These are phyloP conservation scores for Ectemnius cavifrons DNA, from an alignment of 2,888 invertebrate species.

Conservation along the genomic window DNA sequence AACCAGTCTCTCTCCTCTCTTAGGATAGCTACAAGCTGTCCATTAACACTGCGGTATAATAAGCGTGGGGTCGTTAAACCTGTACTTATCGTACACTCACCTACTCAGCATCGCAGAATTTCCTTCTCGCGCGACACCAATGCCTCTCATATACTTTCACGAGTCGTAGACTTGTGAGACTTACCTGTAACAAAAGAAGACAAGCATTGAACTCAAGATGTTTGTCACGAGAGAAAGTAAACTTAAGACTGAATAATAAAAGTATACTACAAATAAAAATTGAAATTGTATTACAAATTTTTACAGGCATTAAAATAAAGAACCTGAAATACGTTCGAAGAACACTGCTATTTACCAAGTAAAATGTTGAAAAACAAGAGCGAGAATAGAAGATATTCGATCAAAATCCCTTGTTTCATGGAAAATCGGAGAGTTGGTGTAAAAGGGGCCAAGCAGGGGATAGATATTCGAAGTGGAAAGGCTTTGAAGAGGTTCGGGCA, in stretches of 20 bases:
- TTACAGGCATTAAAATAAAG: neutral
- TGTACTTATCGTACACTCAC: constrained; percentile 33
- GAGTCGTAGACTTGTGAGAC: constrained; percentile 14
- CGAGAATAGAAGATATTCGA: no score
- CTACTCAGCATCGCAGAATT: constrained; percentile 19
- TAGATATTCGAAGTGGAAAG: neutral
- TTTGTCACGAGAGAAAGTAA: no score
- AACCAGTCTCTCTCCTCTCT: constrained; percentile 34
- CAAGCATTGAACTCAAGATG: no score
- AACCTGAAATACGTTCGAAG: neutral
- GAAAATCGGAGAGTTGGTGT: no score
- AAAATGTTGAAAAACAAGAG: no score
- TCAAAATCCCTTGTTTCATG: no score
- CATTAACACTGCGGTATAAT: constrained; percentile 43
- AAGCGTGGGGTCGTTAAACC: constrained; percentile 44
- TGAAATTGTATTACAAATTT: no score
- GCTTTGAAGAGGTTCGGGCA: constrained; percentile 5
- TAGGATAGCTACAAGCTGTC: neutral
- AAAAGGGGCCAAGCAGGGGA: no score
- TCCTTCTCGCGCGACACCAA: neutral
- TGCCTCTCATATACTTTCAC: neutral
- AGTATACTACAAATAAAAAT: no score
- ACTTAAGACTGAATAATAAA: no score
- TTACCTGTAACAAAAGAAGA: constrained; percentile 42
- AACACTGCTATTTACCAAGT: neutral